Conservation (phyloP, 1,140 invertebrate species). For the Nasonia giraulti region DNA sequence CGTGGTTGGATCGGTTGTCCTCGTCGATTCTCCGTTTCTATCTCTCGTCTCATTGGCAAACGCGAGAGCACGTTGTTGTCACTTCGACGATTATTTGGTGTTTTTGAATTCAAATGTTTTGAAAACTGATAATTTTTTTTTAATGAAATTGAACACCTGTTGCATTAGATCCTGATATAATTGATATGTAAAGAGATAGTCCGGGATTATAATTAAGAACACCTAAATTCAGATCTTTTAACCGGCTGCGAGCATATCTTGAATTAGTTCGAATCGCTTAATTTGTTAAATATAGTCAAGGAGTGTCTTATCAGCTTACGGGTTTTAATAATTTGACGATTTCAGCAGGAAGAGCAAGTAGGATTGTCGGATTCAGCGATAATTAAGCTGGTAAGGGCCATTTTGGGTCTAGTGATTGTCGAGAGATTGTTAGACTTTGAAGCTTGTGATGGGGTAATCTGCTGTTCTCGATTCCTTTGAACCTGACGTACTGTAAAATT, state of each 20-base stretch:
- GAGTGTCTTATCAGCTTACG: not conserved
- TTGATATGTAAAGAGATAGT: too few species aligned
- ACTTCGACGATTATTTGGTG: not conserved
- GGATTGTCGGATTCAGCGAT: conserved; percentile 48
- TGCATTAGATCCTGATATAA: too few species aligned
- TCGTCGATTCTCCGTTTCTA: conserved; percentile 9
- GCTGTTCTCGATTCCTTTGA: conserved; percentile 13
- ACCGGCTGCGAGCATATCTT: not conserved
- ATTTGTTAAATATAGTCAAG: not conserved
- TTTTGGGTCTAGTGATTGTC: conserved; percentile 48
- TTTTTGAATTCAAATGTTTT: not conserved
- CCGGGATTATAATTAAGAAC: not conserved
- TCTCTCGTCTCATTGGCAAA: not conserved
- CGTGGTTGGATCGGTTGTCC: conserved; percentile 29
- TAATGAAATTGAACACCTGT: not conserved
- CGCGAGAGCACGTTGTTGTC: not conserved
- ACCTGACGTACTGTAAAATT: too few species aligned
- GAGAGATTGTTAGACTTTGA: conserved; percentile 39
- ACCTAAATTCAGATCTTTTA: not conserved
- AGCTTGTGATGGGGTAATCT: not conserved
- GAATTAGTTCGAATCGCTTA: not conserved
- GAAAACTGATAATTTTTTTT: not conserved
- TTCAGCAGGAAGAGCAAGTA: conserved; percentile 37
- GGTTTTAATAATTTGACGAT: conserved; percentile 34
- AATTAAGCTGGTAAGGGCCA: conserved; percentile 33